These are phyloP conservation scores for Antigone vipio DNA, from an alignment of 2,113 vertebrate species.

Conservation along the genomic window DNA sequence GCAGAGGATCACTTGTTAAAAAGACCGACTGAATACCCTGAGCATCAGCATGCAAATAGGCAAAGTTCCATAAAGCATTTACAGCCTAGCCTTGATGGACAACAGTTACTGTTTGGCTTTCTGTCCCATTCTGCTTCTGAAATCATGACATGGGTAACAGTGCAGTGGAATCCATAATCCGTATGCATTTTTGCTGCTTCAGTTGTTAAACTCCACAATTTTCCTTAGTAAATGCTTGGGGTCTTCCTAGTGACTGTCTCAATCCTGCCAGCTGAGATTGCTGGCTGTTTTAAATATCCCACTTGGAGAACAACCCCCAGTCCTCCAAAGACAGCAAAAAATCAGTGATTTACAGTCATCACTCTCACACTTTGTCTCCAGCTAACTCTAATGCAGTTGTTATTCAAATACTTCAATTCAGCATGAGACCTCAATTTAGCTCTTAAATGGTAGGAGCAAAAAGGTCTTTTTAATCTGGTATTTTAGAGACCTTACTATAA, in stretches of 20 bases:
- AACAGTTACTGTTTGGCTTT: not conserved
- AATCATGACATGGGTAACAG: not conserved
- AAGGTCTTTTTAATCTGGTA: not conserved
- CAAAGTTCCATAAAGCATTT: not conserved
- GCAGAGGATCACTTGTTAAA: not conserved
- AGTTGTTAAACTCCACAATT: not conserved
- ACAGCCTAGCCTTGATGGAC: not conserved
- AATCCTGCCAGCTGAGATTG: not conserved
- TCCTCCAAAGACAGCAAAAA: not conserved
- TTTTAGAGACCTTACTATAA: not conserved
- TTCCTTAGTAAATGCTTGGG: not conserved
- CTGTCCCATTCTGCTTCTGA: not conserved
- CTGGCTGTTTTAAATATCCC: not conserved
- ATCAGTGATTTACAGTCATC: not conserved
- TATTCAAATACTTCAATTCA: not conserved
- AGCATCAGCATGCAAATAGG: not conserved
- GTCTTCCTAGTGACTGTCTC: not conserved
- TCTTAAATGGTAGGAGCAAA: not conserved
- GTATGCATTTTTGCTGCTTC: not conserved
- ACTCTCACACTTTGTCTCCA: not conserved
- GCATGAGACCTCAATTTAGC: not conserved
- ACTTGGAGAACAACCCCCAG: not conserved
- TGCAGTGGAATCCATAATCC: not conserved
- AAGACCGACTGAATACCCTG: accelerated
- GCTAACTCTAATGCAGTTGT: not conserved